Conservation (phyloP, 2,888 invertebrate genomes). For the Macrosiphum euphorbiae region DNA sequence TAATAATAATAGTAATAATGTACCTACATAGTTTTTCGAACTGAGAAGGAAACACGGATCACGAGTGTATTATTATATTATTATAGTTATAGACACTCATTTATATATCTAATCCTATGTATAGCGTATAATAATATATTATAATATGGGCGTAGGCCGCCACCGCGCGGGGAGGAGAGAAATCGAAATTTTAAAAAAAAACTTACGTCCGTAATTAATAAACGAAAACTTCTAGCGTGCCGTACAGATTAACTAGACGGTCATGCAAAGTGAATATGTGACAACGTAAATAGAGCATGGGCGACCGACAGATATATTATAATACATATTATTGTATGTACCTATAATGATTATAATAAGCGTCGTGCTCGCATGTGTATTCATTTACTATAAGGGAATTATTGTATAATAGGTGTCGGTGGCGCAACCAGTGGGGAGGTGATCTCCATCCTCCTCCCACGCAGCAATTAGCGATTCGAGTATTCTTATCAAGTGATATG, state of each 20-base stretch:
- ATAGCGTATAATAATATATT: not conserved
- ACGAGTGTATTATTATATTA: conserved; percentile 41
- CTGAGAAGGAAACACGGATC: conserved; percentile 30
- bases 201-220: conserved; percentile 29
- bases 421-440: not conserved
- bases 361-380: not conserved
- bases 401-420: not conserved
- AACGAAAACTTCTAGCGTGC: conserved; percentile 25
- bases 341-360: not conserved
- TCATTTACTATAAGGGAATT: not conserved
- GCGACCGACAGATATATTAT: not conserved
- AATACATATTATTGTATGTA: not conserved
- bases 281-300: conserved; percentile 53
- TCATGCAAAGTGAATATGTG: conserved; percentile 50
- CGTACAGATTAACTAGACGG: conserved; percentile 3
- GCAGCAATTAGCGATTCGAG: not conserved
- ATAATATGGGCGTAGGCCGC: not conserved
- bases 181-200: not conserved
- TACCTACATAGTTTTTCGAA: not conserved
- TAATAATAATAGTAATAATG: conserved; percentile 8
- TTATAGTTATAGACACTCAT: not conserved
- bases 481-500: not conserved
- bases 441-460: not conserved
- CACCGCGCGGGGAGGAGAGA: not conserved
- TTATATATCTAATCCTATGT: not conserved